A percentile compares a stretch with the other conserved stretches of the same genome.
These are phyloP conservation scores for Drosophila asahinai DNA, from an alignment of 1,140 invertebrate species.

Conservation along the genomic window DNA sequence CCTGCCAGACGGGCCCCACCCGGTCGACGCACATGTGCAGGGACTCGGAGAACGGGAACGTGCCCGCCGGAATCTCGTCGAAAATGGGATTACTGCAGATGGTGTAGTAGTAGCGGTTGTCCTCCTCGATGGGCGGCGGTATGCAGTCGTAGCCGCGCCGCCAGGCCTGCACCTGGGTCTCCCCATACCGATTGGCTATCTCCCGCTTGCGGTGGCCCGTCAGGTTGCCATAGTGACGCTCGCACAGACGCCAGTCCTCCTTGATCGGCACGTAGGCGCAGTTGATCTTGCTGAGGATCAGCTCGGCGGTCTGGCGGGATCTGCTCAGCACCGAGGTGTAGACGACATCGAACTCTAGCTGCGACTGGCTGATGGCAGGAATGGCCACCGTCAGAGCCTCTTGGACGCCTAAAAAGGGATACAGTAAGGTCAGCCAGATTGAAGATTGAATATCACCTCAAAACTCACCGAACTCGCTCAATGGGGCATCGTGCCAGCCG, in stretches of 20 bases:
- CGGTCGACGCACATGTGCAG: constrained; percentile 88
- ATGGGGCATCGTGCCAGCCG: constrained; percentile 89
- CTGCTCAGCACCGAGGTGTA: constrained; percentile 89
- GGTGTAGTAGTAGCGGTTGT: constrained; percentile 86
- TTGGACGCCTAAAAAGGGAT: constrained; percentile 86
- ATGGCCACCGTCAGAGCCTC: constrained; percentile 90
- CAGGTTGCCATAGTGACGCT: constrained; percentile 90
- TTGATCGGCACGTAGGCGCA: constrained; percentile 86
- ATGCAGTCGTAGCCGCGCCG: constrained; percentile 89
- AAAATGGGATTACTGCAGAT: constrained; percentile 87
- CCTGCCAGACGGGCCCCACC: constrained; percentile 89
- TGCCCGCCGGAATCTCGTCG: constrained; percentile 70
- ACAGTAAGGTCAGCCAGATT: not conserved
- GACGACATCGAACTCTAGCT: constrained; percentile 89
- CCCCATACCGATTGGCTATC: constrained; percentile 89
- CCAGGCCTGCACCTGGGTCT: constrained; percentile 89
- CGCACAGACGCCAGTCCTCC: constrained; percentile 90
- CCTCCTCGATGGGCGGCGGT: constrained; percentile 87
- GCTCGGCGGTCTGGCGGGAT: constrained; percentile 88
- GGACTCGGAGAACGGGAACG: constrained; percentile 89
- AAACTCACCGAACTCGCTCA: constrained; percentile 86
- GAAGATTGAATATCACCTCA: not conserved
- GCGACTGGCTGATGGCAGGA: constrained; percentile 89
- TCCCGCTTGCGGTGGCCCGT: constrained; percentile 90
- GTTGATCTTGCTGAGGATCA: constrained; percentile 87